Base-by-base conservation (phyloP, 2,113 vertebrate genomes). In the Corydoras maculifer region DNA sequence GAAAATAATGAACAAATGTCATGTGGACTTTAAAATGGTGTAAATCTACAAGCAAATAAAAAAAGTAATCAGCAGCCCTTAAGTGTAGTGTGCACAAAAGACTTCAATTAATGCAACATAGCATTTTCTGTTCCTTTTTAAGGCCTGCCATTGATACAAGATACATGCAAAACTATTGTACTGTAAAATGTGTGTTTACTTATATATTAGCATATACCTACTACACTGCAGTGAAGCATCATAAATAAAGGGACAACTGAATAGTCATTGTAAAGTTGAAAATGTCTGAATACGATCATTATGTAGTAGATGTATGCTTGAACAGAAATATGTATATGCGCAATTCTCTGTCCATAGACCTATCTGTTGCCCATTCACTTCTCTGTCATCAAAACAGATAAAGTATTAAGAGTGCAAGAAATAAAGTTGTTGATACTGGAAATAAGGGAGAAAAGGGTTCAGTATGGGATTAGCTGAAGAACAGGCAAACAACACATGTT, bases 131-230 rank as follows among this genome's bases (percentile, higher is more conserved):
- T 74, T 5, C 75, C 62, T 58, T 67, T 80, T 84, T 85, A 85
- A 9, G 14, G 77, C 86, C 87, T 86, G 82, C 83, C 84, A 85
- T 89, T 87, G 87, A 84, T 84, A 88, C 85, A 83, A 87, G 83
- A 86, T 85, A 87, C 89, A 90, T 88, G 88, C 87, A 90, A 57
- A 88, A 85, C 84, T 86, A 69, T 54, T 15, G 65, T 70, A 87
- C 81, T 86, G 88, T 81, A 74, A 80, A 68, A 82, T 87, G 62
- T 74, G 49, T 83, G 72, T 83, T 78, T 70, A 64, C 62, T 75
- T 51, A 18, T 67, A 57, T 81, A 79, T 80, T 82, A 84, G 63
- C 85, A 88, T 82, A 85, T 69, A 85, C 86, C 85, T 86, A 86
- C 83, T 83, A 87, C 83, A 80, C 79, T 72, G 78, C 80, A 77